phyloP scores from a whole-genome alignment of 2,888 invertebrate species.

The Oscheius myriophilus region DNA sequence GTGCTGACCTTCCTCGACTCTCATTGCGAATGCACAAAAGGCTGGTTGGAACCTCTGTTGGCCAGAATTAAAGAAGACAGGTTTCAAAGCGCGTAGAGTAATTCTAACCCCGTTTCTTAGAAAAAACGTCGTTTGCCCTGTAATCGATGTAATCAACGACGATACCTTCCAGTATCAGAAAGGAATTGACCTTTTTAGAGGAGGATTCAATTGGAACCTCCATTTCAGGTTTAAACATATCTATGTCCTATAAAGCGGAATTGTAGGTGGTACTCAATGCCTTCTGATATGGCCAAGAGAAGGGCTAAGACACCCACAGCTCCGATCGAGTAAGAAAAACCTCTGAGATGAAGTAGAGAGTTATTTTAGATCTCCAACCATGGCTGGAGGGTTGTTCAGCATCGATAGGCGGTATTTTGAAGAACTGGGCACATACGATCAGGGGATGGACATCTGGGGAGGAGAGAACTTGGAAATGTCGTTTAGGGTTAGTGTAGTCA shows the following conservation, averaged over 20 bases:
- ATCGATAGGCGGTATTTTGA: slow-evolving; percentile 87
- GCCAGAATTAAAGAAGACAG: slow-evolving; percentile 89
- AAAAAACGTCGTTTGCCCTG: slow-evolving; percentile 81
- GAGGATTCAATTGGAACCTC: slow-evolving; percentile 96
- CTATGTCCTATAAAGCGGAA: not conserved
- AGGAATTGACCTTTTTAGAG: slow-evolving; percentile 91
- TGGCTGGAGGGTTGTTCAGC: slow-evolving; percentile 94
- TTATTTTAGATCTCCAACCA: slow-evolving; percentile 80
- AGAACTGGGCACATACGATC: slow-evolving; percentile 81
- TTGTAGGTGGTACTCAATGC: slow-evolving; percentile 76
- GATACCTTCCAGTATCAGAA: slow-evolving; percentile 94
- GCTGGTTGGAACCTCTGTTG: slow-evolving; percentile 96
- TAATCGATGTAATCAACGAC: slow-evolving; percentile 93
- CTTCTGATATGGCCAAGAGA: slow-evolving; percentile 70
- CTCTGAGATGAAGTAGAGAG: not conserved
- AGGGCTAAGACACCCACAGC: slow-evolving; percentile 77
- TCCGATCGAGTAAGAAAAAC: slow-evolving; percentile 74
- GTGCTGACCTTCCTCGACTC: slow-evolving; percentile 95
- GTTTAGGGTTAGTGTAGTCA: slow-evolving; percentile 82
- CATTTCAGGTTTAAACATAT: slow-evolving; percentile 80
- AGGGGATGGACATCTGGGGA: slow-evolving; percentile 88
- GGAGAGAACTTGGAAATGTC: slow-evolving; percentile 97
- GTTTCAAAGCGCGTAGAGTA: slow-evolving; percentile 69
- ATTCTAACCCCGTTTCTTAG: slow-evolving; percentile 63
- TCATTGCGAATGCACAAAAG: slow-evolving; percentile 95